These are phyloP conservation scores for Hormiphora californensis DNA, from an alignment of 37 sponge, comb jelly and placozoan genomes.

Conservation along the genomic window DNA sequence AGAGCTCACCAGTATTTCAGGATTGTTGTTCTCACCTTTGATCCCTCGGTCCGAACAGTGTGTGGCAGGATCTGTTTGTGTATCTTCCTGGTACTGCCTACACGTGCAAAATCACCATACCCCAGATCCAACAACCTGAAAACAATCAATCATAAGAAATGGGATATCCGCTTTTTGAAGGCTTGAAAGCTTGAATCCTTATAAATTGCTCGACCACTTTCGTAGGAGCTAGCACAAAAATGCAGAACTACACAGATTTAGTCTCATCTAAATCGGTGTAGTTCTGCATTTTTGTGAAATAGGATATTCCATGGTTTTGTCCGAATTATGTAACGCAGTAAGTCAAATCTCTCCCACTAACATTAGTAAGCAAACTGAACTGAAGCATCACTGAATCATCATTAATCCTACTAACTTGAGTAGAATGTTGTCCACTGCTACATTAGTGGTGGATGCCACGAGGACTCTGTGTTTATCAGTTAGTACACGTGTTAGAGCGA, in stretches of 20 bases:
- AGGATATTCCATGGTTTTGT: too few relatives aligned
- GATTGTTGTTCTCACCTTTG: too few relatives aligned
- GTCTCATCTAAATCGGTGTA: too few relatives aligned
- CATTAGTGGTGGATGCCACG: slow-evolving; percentile 62
- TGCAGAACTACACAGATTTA: too few relatives aligned
- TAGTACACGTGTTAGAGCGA: slow-evolving; percentile 54
- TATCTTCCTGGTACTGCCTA: slow-evolving; percentile 62
- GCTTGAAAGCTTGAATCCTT: too few relatives aligned
- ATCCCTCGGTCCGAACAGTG: not conserved
- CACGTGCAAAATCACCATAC: slow-evolving; percentile 57
- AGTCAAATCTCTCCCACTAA: not conserved
- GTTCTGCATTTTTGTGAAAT: too few relatives aligned
- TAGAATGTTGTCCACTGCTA: slow-evolving; percentile 61
- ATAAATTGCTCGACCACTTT: too few relatives aligned
- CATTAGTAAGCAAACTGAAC: not conserved
- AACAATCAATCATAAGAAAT: too few relatives aligned
- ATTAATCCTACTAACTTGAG: not conserved
- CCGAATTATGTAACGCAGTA: not conserved
- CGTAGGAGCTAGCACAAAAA: too few relatives aligned
- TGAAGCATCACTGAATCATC: not conserved
- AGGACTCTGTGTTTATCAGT: slow-evolving; percentile 32
- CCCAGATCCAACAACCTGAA: slow-evolving; percentile 54
- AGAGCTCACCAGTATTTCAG: too few relatives aligned
- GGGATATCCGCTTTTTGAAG: too few relatives aligned
- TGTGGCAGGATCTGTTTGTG: slow-evolving; percentile 58